Conservation (phyloP, 1,140 invertebrate genomes). For the Habropoda laboriosa region DNA sequence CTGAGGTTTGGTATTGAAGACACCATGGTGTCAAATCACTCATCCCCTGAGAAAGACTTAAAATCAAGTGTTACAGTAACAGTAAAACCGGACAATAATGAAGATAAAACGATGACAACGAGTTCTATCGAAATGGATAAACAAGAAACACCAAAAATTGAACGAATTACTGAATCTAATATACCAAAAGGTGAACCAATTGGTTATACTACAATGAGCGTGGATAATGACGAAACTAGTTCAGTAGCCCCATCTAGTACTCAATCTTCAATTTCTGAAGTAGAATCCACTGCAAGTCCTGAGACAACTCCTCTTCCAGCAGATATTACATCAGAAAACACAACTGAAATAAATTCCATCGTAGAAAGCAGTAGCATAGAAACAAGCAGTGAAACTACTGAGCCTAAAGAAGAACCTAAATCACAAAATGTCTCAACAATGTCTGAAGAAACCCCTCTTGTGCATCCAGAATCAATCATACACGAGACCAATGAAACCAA, state of each 20-base stretch:
- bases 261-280: background rate
- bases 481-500: constrained; percentile 66
- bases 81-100: background rate
- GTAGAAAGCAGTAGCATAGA: background rate
- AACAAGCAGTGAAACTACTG: background rate
- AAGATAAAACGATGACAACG: background rate
- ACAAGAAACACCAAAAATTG: background rate
- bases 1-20: constrained; percentile 10
- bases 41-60: background rate
- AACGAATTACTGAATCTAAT: constrained; percentile 6
- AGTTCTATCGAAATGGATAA: background rate
- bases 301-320: background rate
- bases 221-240: background rate
- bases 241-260: background rate
- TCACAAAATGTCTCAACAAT: background rate
- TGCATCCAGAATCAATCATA: background rate
- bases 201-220: background rate
- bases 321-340: background rate
- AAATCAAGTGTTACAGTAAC: background rate
- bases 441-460: background rate
- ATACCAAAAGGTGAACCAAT: background rate
- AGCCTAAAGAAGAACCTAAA: background rate
- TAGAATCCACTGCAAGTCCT: background rate
- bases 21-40: background rate
- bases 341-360: background rate